Evolutionary conservation across 2,113 vertebrate species (phyloP).

Genomic region (Turnix velox): DNA sequence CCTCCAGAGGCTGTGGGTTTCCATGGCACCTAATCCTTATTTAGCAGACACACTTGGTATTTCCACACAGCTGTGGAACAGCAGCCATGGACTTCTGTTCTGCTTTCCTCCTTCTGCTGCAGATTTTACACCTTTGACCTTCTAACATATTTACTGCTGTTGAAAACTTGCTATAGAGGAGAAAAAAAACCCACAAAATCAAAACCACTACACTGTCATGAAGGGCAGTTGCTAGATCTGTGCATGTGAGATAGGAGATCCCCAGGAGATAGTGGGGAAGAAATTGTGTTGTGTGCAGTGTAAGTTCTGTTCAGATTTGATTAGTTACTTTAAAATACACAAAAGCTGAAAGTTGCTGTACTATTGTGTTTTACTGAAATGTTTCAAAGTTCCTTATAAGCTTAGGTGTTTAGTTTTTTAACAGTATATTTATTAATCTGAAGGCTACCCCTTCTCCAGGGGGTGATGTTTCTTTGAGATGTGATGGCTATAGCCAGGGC

Average conservation of each 20-base stretch:
- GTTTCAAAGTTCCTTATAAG: background rate
- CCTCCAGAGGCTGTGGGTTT: slow-evolving; percentile 36
- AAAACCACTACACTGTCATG: background rate
- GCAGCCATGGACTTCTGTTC: background rate
- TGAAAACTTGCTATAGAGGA: background rate
- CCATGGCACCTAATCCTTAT: slow-evolving; percentile 32
- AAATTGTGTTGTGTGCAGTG: background rate
- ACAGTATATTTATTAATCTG: background rate
- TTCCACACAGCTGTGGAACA: slow-evolving; percentile 18
- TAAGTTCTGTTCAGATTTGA: background rate
- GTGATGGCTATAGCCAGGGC: background rate
- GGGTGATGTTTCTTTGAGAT: background rate
- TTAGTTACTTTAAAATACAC: background rate
- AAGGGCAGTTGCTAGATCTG: background rate
- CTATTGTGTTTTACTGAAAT: background rate
- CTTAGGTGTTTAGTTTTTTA: background rate
- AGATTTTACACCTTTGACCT: slow-evolving; percentile 17
- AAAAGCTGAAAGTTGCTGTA: background rate
- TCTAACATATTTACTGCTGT: background rate
- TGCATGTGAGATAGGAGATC: background rate
- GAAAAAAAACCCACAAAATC: background rate
- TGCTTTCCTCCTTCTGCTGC: background rate
- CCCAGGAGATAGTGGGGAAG: background rate
- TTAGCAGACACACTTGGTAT: slow-evolving; percentile 12
- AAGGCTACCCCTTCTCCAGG: background rate